Evolutionary conservation across 2,797 vertebrate species (phyloP).

Genomic region (Spinibarbus caldwelli): DNA sequence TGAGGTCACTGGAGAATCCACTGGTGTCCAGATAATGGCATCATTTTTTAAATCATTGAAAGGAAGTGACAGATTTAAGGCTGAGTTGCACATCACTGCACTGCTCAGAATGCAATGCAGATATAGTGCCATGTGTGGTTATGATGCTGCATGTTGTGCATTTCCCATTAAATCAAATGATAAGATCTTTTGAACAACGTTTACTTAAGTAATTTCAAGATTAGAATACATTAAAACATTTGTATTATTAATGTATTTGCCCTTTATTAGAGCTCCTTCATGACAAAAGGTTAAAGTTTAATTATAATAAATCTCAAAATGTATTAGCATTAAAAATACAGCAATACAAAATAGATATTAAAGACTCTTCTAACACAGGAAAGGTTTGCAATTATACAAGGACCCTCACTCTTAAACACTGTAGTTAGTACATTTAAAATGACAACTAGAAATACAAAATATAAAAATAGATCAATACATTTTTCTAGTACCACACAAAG

Average conservation of each 20-base stretch:
- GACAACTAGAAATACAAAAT: constrained; percentile 18
- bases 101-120: constrained; percentile 19
- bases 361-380: constrained; percentile 12
- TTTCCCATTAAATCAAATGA: not conserved
- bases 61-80: constrained; percentile 24
- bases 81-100: not conserved
- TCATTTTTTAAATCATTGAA: constrained; percentile 26
- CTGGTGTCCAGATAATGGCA: constrained; percentile 25
- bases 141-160: not conserved
- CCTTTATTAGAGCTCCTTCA: constrained; percentile 28
- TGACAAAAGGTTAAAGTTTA: not conserved
- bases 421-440: constrained; percentile 35
- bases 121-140: not conserved
- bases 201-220: not conserved
- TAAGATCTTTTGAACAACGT: not conserved
- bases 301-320: constrained; percentile 1
- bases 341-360: constrained; percentile 23
- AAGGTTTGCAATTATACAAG: constrained; percentile 13
- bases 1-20: constrained; percentile 42
- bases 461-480: constrained; percentile 38
- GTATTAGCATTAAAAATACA: constrained; percentile 29
- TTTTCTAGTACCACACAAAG: not conserved
- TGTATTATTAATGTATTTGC: constrained; percentile 22
- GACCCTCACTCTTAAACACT: constrained; percentile 35
- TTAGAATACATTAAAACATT: not conserved